Evolutionary conservation across 2,113 vertebrate genomes (phyloP).

Genomic region (Pachycephala philippinensis): DNA sequence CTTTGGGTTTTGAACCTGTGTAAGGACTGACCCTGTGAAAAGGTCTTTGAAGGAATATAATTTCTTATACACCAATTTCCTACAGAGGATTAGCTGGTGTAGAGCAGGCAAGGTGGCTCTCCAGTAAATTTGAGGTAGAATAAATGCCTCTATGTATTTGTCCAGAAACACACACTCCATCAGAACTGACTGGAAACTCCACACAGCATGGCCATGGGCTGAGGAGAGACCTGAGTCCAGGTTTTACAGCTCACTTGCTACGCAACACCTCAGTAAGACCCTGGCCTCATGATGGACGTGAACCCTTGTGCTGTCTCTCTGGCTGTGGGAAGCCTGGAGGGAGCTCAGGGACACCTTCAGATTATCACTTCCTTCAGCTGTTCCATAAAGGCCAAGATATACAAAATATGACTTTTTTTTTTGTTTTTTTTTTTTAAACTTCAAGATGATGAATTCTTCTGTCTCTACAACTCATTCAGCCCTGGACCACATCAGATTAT

Average conservation of each 20-base stretch:
- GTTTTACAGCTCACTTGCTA: neutral
- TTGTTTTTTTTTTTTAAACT: neutral
- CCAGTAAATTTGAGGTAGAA: neutral
- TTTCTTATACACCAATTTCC: neutral
- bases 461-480: neutral
- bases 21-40: neutral
- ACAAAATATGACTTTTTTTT: neutral
- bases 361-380: neutral
- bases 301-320: neutral
- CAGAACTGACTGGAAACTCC: neutral
- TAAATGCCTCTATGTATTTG: neutral
- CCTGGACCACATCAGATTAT: neutral
- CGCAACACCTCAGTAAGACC: fast-evolving
- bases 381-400: neutral
- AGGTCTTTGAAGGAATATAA: neutral
- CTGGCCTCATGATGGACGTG: neutral
- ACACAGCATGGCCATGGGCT: neutral
- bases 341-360: neutral
- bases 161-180: neutral
- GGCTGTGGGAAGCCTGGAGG: neutral
- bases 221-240: neutral
- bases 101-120: neutral
- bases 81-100: neutral
- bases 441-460: neutral
- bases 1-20: neutral